Conservation (phyloP, 2,113 vertebrate species). For the Strix uralensis region DNA sequence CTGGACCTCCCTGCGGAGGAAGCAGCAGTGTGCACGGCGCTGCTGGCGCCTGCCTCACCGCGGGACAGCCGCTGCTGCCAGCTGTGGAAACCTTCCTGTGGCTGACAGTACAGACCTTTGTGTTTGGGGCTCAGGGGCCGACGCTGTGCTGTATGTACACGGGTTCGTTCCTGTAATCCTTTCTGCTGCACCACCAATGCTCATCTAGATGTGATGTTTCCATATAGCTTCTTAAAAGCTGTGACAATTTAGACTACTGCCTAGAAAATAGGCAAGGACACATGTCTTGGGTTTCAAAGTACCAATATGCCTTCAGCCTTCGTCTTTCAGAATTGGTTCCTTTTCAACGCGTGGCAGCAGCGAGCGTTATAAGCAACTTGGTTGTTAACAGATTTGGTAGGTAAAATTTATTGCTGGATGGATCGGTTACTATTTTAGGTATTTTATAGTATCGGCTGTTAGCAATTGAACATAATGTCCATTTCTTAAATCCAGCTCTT, state of each 20-base stretch:
- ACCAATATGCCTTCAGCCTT: neutral
- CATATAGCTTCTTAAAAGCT: neutral
- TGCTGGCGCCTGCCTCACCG: neutral
- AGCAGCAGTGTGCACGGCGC: rapidly evolving
- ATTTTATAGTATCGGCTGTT: neutral
- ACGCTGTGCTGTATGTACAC: rapidly evolving
- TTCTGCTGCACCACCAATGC: neutral
- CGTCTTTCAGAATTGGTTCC: neutral
- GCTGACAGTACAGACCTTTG: neutral
- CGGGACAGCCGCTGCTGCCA: neutral
- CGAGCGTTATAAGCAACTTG: neutral
- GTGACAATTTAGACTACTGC: neutral
- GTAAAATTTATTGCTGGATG: neutral
- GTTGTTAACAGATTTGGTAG: neutral
- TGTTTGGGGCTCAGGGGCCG: neutral
- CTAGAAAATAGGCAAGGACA: neutral
- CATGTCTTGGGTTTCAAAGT: neutral
- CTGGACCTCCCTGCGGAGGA: neutral
- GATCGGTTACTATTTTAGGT: neutral
- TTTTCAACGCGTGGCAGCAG: neutral
- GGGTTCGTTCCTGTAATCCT: neutral
- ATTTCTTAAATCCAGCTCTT: neutral
- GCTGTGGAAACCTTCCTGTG: neutral
- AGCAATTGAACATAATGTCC: neutral
- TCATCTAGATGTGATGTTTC: neutral